Evolutionary conservation across 1,140 invertebrate species (phyloP), one percentile per base, ranked within the genome.

Genomic region (Popillia japonica): DNA sequence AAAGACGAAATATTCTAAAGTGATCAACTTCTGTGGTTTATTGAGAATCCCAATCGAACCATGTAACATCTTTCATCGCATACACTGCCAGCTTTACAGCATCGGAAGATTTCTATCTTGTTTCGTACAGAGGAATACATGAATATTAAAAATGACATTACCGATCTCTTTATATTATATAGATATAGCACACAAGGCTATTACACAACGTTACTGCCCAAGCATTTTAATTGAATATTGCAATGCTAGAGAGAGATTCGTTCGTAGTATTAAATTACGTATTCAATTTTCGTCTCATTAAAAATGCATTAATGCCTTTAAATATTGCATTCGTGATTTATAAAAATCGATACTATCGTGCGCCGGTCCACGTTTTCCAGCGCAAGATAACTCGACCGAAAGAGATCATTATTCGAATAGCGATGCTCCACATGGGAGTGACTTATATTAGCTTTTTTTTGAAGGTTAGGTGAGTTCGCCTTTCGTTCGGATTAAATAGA

Each of bases 211-310:
- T 68, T 68, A 34, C 27, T 68, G 27, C 27, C 61, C 22, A 68
- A 68, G 61, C 61, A 68, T 68, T 68, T 68, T 68, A 68, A 68
- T 68, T 68, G 61, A 68, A 68, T 68, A 23, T 68, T 68, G 61
- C 61, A 68, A 22, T 68, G 22, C 27, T 68, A 68, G 61, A 4
- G 20, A 14, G 61, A 22, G 22, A 17, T 6, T 20, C 17, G 61
- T 27, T 27, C 61, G 27, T 27, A 34, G 17, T 68, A 68, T 68
- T 68, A 68, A 68, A 68, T 68, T 68, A 68, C 61, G 22, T 34
- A 68, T 68, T 68, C 61, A 68, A 68, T 68, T 68, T 68, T 68
- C 6, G 61, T 9, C 61, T 68, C 61, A 68, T 68, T 68, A 68
- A 68, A 68, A 68, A 68, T 68, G 22, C 61, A 68, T 68, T 68